Evolutionary conservation across 2,888 invertebrate species (phyloP), one percentile per base, ranked within the genome.

Genomic region (Nebria salina): DNA sequence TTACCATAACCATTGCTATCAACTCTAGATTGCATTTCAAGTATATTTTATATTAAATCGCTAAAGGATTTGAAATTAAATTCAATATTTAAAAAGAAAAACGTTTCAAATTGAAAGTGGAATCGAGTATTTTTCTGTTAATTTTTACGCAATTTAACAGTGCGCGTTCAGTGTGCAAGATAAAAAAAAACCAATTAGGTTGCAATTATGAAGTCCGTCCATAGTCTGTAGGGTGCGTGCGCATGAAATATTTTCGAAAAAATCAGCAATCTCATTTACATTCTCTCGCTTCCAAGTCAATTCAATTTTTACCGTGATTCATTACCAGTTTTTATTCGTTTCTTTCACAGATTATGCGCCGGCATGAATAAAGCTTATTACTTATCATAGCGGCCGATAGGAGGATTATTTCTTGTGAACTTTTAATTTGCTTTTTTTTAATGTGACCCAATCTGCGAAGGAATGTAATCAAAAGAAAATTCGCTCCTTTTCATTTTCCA

Each of bases 261-360:
- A 81, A 81, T 76, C 81, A 73, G 80, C 82, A 83, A 84, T 84
- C 83, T 83, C 83, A 84, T 84, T 84, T 84, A 77, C 84, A 83
- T 84, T 83, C 79, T 77, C 83, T 82, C 83, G 82, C 82, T 83
- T 84, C 82, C 82, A 82, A 83, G 83, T 83, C 82, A 83, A 84
- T 84, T 84, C 84, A 84, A 84, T 84, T 84, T 84, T 81, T 82
- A 82, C 72, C 73, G 81, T 81, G 76, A 81, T 81, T 81, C 81
- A 81, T 81, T 73, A 81, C 81, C 76, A 76, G 81, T 76, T 81
- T 77, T 81, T 72, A 80, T 81, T 73, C 76, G 72, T 81, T 76
- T 66, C 72, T 81, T 81, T 81, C 72, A 76, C 81, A 72, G 76
- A 81, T 81, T 81, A 73, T 81, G 73, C 75, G 20, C 75, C 11